These are phyloP conservation scores for Drosophila colorata DNA, from an alignment of 2,888 invertebrate species.

Conservation along the genomic window DNA sequence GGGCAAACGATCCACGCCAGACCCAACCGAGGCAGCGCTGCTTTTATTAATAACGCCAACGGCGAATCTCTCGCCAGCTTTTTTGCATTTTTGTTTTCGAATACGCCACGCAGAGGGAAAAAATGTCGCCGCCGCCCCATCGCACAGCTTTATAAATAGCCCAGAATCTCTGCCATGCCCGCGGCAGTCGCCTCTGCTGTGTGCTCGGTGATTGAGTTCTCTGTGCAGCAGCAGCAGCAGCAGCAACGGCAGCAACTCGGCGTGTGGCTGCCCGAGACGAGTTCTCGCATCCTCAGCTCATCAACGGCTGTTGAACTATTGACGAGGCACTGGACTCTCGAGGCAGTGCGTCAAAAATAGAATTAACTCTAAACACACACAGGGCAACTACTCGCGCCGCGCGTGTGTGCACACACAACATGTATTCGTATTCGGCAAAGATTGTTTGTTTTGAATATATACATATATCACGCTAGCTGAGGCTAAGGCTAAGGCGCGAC, in stretches of 20 bases:
- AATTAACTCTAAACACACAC: slow-evolving; percentile 20
- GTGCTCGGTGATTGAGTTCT: slow-evolving; percentile 9
- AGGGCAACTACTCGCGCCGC: slow-evolving; percentile 7
- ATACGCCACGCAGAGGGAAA: slow-evolving; percentile 51
- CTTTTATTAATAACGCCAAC: slow-evolving; percentile 75
- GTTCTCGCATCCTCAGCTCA: slow-evolving; percentile 42
- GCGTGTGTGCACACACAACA: background rate
- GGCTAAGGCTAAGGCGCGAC: background rate
- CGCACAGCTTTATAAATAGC: slow-evolving; percentile 65
- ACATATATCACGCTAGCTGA: background rate
- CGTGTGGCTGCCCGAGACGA: slow-evolving; percentile 50
- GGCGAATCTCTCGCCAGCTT: slow-evolving; percentile 50
- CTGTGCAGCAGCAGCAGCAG: slow-evolving; percentile 18
- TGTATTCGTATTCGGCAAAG: slow-evolving; percentile 4
- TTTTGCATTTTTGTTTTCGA: slow-evolving; percentile 48
- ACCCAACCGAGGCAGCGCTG: slow-evolving; percentile 70
- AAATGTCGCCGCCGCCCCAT: slow-evolving; percentile 75
- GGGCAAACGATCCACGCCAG: slow-evolving; percentile 42
- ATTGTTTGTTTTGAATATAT: background rate
- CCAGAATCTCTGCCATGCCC: slow-evolving; percentile 27
- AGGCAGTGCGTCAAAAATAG: slow-evolving; percentile 59
- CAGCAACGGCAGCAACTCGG: slow-evolving; percentile 41
- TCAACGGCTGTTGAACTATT: slow-evolving; percentile 73
- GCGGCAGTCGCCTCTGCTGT: slow-evolving; percentile 3
- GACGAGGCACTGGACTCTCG: slow-evolving; percentile 39